phyloP scores from a whole-genome alignment of 1,140 invertebrate species.

The Sminthurides bifidus region DNA sequence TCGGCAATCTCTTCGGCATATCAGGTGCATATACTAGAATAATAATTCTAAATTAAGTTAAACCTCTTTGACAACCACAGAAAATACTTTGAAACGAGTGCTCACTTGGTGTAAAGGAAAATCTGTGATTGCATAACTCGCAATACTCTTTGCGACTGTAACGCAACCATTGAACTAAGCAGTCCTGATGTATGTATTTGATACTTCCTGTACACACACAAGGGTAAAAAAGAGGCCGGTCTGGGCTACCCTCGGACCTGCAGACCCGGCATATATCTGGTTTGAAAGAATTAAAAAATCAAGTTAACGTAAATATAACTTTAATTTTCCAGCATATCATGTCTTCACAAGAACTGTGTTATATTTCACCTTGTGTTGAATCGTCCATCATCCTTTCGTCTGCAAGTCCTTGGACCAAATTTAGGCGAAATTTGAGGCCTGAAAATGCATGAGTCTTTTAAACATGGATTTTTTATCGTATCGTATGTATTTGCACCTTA shows the following conservation, averaged over 20 bases:
- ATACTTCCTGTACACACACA: slow-evolving; percentile 98
- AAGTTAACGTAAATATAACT: background rate
- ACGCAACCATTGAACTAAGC: slow-evolving; percentile 53
- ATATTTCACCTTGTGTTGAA: slow-evolving; percentile 19
- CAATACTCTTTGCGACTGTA: slow-evolving; percentile 98
- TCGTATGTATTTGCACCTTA: too few species aligned
- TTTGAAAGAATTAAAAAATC: background rate
- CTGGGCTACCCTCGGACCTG: slow-evolving; percentile 73
- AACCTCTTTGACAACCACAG: too few species aligned
- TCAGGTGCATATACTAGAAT: slow-evolving; percentile 93
- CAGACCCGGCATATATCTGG: slow-evolving; percentile 94
- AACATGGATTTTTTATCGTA: too few species aligned
- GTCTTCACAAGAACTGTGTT: background rate
- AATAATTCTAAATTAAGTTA: too few species aligned
- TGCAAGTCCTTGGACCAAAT: too few species aligned
- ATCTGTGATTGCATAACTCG: slow-evolving; percentile 93
- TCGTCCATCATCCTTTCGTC: slow-evolving; percentile 26
- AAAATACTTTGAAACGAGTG: too few species aligned
- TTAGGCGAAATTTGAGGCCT: background rate
- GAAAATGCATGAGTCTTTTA: background rate
- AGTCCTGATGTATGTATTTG: slow-evolving; percentile 89
- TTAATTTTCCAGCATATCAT: background rate
- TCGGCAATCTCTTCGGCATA: slow-evolving; percentile 90
- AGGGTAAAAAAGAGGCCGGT: slow-evolving; percentile 87
- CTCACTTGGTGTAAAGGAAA: slow-evolving; percentile 89